These are phyloP conservation scores for Pitta sordida DNA, from an alignment of 2,113 vertebrate species.

Conservation along the genomic window DNA sequence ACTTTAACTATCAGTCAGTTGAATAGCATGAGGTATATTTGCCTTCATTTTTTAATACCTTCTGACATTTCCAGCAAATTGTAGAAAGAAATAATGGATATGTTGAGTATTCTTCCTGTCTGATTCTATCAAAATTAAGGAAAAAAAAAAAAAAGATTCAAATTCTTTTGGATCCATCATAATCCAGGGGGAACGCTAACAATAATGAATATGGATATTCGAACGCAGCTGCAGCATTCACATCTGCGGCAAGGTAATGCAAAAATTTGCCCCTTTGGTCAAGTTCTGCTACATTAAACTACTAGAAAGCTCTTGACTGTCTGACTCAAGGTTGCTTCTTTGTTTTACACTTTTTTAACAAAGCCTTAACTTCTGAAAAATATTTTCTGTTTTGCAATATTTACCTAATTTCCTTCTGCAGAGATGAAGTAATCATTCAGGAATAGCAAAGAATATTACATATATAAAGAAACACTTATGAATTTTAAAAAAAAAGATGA, in stretches of 20 bases:
- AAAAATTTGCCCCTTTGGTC: background rate
- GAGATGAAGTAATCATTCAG: background rate
- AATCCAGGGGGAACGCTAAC: conserved; percentile 41
- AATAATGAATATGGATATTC: conserved; percentile 15
- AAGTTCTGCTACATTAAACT: conserved; percentile 59
- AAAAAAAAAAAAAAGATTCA: background rate
- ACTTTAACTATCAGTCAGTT: conserved; percentile 71
- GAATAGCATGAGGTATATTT: conserved; percentile 65
- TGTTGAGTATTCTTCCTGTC: conserved; percentile 34
- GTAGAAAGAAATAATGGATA: conserved; percentile 66
- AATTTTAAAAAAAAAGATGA: too few species aligned
- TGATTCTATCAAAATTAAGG: conserved; percentile 43
- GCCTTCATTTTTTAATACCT: conserved; percentile 69
- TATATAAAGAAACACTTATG: background rate
- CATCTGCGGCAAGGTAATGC: conserved; percentile 3
- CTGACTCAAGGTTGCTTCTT: conserved; percentile 22
- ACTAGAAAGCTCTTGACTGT: conserved; percentile 19
- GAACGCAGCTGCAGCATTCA: background rate
- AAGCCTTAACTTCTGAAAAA: background rate
- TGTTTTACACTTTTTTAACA: background rate
- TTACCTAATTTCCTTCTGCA: background rate
- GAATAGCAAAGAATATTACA: background rate
- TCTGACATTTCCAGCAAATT: conserved; percentile 65
- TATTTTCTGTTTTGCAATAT: background rate
- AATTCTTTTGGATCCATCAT: conserved; percentile 52